A percentile compares a stretch with the other conserved stretches of the same genome.
These are phyloP conservation scores for Criorhina ranunculi DNA, from an alignment of 2,888 invertebrate genomes.

Conservation along the genomic window DNA sequence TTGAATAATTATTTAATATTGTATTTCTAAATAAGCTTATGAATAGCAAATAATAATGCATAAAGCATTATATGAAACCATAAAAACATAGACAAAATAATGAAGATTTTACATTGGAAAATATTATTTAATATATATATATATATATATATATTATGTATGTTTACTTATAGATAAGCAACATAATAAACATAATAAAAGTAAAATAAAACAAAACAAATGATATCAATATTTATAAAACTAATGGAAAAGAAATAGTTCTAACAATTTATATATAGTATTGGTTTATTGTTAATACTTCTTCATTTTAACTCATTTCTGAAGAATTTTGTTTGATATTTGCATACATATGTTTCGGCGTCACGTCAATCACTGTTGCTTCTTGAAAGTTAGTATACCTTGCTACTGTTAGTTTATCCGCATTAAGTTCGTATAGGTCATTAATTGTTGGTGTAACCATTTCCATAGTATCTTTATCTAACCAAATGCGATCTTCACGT, in stretches of 20 bases:
- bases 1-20: slow-evolving; percentile 44
- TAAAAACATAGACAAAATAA: slow-evolving; percentile 31
- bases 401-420: slow-evolving; percentile 69
- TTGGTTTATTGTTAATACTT: slow-evolving; percentile 51
- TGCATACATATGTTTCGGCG: slow-evolving; percentile 49
- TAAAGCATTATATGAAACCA: slow-evolving; percentile 36
- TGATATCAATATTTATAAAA: slow-evolving; percentile 40
- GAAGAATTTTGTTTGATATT: slow-evolving; percentile 69
- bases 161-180: slow-evolving; percentile 11
- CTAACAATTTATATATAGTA: neutral
- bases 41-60: slow-evolving; percentile 27
- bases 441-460: slow-evolving; percentile 75
- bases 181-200: slow-evolving; percentile 18
- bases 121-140: slow-evolving; percentile 11
- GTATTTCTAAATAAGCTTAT: slow-evolving; percentile 14
- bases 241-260: slow-evolving; percentile 64
- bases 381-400: slow-evolving; percentile 22
- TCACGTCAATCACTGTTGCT: slow-evolving; percentile 51
- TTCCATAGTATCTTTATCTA: slow-evolving; percentile 75
- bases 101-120: slow-evolving; percentile 11
- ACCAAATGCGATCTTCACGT: slow-evolving; percentile 20
- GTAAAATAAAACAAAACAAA: slow-evolving; percentile 39
- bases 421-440: slow-evolving; percentile 75
- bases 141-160: neutral
- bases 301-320: slow-evolving; percentile 57